Conservation (phyloP, 2,797 vertebrate genomes). For the Rhodeus uyekii region DNA sequence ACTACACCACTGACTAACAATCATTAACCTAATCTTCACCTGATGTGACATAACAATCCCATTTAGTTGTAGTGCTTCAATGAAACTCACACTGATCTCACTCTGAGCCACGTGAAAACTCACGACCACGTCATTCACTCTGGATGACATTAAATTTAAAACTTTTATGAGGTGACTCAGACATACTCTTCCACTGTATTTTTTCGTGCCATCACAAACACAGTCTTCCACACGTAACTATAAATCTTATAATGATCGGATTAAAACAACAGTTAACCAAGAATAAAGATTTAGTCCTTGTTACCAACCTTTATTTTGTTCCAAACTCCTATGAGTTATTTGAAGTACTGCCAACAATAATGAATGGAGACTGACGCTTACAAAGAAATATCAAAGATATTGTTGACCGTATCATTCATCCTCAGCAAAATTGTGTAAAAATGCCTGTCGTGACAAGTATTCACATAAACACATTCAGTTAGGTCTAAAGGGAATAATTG, state of each 20-base stretch:
- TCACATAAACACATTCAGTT: too few species aligned
- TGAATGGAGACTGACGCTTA: background rate
- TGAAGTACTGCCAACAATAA: background rate
- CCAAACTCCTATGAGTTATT: background rate
- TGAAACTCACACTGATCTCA: slow-evolving; percentile 13
- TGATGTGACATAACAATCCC: background rate
- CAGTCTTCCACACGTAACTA: background rate
- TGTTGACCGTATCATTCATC: too few species aligned
- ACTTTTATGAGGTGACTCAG: background rate
- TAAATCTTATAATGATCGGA: background rate
- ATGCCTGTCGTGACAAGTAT: too few species aligned
- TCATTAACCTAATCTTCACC: slow-evolving; percentile 10
- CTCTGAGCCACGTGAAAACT: background rate
- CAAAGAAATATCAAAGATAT: background rate
- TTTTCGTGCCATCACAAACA: background rate
- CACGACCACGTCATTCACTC: background rate
- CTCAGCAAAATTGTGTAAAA: too few species aligned
- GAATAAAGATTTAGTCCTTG: background rate
- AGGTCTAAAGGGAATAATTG: too few species aligned
- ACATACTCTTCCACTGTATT: background rate
- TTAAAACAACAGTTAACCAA: background rate
- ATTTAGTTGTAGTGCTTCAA: background rate
- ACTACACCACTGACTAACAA: slow-evolving; percentile 57
- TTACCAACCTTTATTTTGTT: background rate
- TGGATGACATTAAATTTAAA: background rate